Base-by-base conservation (phyloP, 1,140 invertebrate genomes). In the Myzus persicae region DNA sequence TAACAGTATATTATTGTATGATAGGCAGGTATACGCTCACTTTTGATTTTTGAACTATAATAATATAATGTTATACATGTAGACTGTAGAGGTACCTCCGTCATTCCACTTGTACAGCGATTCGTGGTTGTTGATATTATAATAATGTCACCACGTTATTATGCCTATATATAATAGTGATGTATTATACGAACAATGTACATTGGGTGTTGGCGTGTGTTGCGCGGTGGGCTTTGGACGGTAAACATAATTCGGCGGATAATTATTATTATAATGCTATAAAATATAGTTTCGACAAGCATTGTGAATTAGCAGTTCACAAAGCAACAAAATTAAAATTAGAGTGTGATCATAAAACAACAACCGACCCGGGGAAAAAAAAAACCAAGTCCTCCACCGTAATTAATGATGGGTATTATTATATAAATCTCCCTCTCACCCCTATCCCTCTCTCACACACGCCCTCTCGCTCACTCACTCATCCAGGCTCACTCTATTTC, bases 261-360 rank as follows among this genome's bases (percentile, higher is more conserved):
- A 18, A 81, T 81, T 42, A 42, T 24, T 24, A 40, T 82, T 85
- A 44, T 85, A 40, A 85, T 42, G 31, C 9, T n/a, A 85, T 8
- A 36, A 6, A 18, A 36, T 31, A 85, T 51, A 89, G 46, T 89
- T 89, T 89, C 22, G 46, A 89, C 87, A 89, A 89, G 87, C n/a
- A 89, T 89, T 89, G 87, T 89, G 87, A 89, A 89, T 89, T 89
- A 89, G n/a, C n/a, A n/a, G 44, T 36, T 44, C 46, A 24, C 36
- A 26, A 87, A 51, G 87, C 48, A 89, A 89, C 87, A 51, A 38
- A 89, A 89, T 89, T 89, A 38, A 89, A 89, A 89, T 89, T 88
- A 88, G 44, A 44, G 42, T 46, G 31, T 46, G 42, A 88, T 48
- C 85, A 22, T 46, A 85, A 85, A 85, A 85, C 84, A 85, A 85